These are phyloP conservation scores for Drosophila nebulosa DNA, from an alignment of 1,140 invertebrate species.

Conservation along the genomic window DNA sequence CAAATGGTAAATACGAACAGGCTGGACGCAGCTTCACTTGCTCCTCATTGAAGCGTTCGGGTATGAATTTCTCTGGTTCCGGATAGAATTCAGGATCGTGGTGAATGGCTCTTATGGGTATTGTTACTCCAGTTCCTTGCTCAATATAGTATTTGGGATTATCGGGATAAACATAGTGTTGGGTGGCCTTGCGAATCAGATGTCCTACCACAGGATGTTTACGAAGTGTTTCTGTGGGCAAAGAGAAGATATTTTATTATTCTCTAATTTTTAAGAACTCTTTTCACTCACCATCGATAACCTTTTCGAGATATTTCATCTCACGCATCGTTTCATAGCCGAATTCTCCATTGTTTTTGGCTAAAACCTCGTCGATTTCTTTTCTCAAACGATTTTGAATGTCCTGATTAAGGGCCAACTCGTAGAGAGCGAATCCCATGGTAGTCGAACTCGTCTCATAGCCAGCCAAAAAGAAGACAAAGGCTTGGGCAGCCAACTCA, in stretches of 20 bases:
- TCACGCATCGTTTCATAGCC: constrained; percentile 82
- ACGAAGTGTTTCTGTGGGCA: not conserved
- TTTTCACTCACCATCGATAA: constrained; percentile 6
- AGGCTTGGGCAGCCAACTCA: constrained; percentile 81
- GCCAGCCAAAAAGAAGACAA: constrained; percentile 83
- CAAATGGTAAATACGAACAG: constrained; percentile 59
- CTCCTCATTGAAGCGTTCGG: constrained; percentile 83
- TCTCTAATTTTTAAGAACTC: not conserved
- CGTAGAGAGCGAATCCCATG: constrained; percentile 82
- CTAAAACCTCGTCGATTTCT: not conserved
- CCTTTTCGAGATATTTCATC: constrained; percentile 83
- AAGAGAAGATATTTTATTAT: not conserved
- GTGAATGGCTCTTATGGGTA: constrained; percentile 85
- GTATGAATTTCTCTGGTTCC: constrained; percentile 82
- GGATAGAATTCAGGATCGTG: constrained; percentile 81
- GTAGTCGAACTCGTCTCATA: constrained; percentile 84
- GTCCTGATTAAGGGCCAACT: constrained; percentile 82
- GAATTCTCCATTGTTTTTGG: not conserved
- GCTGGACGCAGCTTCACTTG: constrained; percentile 46
- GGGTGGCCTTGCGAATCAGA: constrained; percentile 62
- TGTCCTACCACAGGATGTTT: not conserved
- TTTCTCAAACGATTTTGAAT: constrained; percentile 38
- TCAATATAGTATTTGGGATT: constrained; percentile 83
- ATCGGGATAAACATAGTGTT: constrained; percentile 81
- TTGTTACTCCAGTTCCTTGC: constrained; percentile 83